Evolutionary conservation across 2,113 vertebrate genomes (phyloP), one percentile per base, ranked within the genome.

Genomic region (Laticauda laticaudata): DNA sequence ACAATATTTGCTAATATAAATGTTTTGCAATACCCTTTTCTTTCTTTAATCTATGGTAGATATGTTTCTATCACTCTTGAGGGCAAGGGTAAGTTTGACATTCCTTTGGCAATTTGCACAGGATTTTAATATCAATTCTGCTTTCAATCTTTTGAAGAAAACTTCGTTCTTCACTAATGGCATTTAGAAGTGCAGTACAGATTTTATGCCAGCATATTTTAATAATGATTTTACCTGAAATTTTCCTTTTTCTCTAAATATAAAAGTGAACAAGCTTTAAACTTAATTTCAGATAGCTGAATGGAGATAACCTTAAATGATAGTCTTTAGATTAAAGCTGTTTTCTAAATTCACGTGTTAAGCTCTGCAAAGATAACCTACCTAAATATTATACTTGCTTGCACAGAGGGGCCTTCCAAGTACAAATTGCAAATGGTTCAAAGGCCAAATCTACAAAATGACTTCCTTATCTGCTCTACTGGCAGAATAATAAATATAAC

Each of bases 361-460:
- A 12, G 48, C 92, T 55, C 21, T 88, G 39, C 23, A 85, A 54
- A 29, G 45, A 2, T 53, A 10, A 51, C 43, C 55, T 91, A 92
- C 53, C 53, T 91, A 94, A 92, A 64, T 92, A 95, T 92, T 93
- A 39, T 95, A 88, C 88, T 95, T 56, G 26, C 39, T 90, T 92
- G 81, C 0, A 1, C n/a, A 39, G 14, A 86, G 69, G 23, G 75
- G 93, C 48, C 18, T 93, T 91, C 64, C 15, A 43, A 51, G 53
- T 56, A 39, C 34, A 92, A 48, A 85, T 8, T 48, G 43, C 34
- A 23, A 59, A 48, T 59, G 4, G 23, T 86, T 89, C 15, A 39
- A 56, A 53, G n/a, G 51, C 54, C 54, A 91, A 48, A 48, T 91
- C n/a, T 87, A 45, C 14, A 45, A n/a, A 87, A n/a, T 88, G 59